Percentiles rank a stretch among this genome's conserved stretches.
These are phyloP conservation scores for Mormyrops boulengeri DNA, from an alignment of 2,797 vertebrate genomes.

Conservation along the genomic window DNA sequence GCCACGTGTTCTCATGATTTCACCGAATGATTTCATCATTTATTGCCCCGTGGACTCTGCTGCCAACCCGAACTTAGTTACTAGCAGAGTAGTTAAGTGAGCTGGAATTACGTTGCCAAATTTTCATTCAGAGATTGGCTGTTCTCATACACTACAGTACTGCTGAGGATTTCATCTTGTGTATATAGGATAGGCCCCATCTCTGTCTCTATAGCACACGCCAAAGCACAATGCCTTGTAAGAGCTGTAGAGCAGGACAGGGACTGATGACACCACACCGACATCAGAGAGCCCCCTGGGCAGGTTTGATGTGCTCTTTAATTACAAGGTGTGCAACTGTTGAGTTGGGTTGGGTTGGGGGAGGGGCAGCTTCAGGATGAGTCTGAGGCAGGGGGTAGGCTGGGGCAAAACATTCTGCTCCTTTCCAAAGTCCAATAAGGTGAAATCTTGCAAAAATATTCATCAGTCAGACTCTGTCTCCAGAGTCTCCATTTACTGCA, in stretches of 20 bases:
- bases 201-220: neutral
- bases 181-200: neutral
- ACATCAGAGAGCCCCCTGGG: neutral
- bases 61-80: neutral
- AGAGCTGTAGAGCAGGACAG: neutral
- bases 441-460: neutral
- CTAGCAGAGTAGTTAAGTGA: neutral
- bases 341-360: neutral
- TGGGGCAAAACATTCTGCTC: neutral
- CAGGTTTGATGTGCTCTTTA: neutral
- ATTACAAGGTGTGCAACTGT: neutral
- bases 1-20: slow-evolving; percentile 1
- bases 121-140: neutral
- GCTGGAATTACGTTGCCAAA: neutral
- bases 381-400: neutral
- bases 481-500: neutral
- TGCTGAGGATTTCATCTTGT: neutral
- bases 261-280: neutral
- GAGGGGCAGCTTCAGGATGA: neutral
- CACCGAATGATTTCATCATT: slow-evolving; percentile 11
- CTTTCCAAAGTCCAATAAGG: neutral
- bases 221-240: neutral
- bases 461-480: neutral
- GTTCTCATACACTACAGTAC: neutral
- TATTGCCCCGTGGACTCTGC: neutral